Percentiles rank a stretch among this genome's conserved stretches.
These are phyloP conservation scores for Drosophila prosaltans DNA, from an alignment of 1,140 invertebrate species.

Conservation along the genomic window DNA sequence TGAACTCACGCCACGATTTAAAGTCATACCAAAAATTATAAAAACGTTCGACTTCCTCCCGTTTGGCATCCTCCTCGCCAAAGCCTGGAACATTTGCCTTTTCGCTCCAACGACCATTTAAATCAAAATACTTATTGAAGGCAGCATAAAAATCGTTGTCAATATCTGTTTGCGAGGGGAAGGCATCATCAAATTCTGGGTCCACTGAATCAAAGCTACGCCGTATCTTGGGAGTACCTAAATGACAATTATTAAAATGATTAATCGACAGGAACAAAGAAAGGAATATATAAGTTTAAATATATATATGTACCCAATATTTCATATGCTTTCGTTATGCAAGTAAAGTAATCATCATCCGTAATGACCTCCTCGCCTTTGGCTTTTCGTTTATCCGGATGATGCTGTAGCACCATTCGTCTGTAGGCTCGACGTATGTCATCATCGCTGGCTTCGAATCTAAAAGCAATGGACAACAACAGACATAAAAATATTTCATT, in stretches of 20 bases:
- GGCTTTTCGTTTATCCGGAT: constrained; percentile 98
- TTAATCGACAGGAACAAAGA: background rate
- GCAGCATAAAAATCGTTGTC: constrained; percentile 93
- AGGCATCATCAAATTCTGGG: constrained; percentile 94
- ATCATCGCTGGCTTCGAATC: constrained; percentile 92
- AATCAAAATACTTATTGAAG: constrained; percentile 91
- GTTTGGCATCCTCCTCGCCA: constrained; percentile 88
- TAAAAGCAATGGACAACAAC: constrained; percentile 21
- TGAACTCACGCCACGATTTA: constrained; percentile 99
- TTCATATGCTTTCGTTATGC: constrained; percentile 99
- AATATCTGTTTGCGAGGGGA: constrained; percentile 90
- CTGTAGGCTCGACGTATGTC: constrained; percentile 97
- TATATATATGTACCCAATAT: constrained; percentile 25
- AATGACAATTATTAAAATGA: constrained; percentile 61
- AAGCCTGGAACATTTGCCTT: constrained; percentile 93
- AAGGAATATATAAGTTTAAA: background rate
- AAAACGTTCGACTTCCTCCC: constrained; percentile 92
- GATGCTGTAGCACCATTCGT: constrained; percentile 96
- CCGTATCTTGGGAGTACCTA: constrained; percentile 90
- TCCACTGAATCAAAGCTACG: constrained; percentile 98
- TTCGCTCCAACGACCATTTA: constrained; percentile 96
- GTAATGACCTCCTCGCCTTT: constrained; percentile 91
- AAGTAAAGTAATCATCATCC: constrained; percentile 98
- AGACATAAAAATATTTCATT: constrained; percentile 5
- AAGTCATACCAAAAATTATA: constrained; percentile 98